Conservation (phyloP, 2,113 vertebrate species). For the Polypterus bichir region DNA sequence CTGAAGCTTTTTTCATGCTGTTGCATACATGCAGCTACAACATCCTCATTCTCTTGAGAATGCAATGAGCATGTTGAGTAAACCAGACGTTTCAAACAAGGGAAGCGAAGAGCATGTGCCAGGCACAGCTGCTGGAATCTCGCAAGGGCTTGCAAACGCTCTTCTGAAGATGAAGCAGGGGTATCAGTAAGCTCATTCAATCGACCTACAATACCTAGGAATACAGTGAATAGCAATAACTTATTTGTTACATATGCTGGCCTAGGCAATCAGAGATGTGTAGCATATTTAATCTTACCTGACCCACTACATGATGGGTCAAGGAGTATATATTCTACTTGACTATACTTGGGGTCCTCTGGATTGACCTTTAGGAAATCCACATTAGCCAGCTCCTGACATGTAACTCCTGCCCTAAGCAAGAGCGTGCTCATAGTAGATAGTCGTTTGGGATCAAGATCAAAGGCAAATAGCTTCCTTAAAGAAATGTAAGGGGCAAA, state of each 20-base stretch:
- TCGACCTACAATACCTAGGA: conserved; percentile 67
- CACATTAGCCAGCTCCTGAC: conserved; percentile 66
- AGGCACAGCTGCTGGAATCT: conserved; percentile 70
- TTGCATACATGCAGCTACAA: conserved; percentile 55
- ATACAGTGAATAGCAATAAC: neutral
- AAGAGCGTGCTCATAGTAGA: conserved; percentile 84
- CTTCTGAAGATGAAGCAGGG: conserved; percentile 6
- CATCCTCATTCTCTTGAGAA: conserved; percentile 79
- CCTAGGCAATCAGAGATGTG: neutral
- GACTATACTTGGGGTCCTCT: conserved; percentile 44
- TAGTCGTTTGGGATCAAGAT: conserved; percentile 75
- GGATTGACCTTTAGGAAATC: conserved; percentile 79
- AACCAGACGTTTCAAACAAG: conserved; percentile 56
- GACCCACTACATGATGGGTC: conserved; percentile 95
- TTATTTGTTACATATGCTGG: neutral
- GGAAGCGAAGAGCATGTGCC: conserved; percentile 67
- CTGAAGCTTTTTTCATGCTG: conserved; percentile 50
- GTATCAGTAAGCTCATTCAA: conserved; percentile 27
- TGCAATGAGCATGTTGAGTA: conserved; percentile 92
- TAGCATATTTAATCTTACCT: conserved; percentile 41
- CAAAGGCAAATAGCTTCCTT: conserved; percentile 82
- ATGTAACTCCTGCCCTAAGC: conserved; percentile 69
- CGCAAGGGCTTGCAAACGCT: conserved; percentile 61
- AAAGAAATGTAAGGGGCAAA: neutral
- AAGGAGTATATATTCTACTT: conserved; percentile 69